Base-by-base conservation (phyloP, 2,888 invertebrate species). In the Polia nebulosa region DNA sequence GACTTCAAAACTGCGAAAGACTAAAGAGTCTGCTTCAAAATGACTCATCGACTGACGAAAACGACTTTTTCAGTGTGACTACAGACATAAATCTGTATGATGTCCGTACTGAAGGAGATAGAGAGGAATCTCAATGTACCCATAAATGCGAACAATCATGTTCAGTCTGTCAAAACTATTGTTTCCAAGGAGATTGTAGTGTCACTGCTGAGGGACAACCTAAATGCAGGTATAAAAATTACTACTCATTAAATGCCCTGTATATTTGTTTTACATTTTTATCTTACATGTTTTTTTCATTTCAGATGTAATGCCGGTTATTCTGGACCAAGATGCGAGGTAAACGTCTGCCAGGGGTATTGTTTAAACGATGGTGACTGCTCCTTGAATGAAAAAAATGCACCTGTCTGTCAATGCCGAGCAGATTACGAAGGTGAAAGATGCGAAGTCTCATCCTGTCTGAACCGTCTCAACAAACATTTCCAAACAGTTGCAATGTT, bases 381-480 rank as follows among this genome's bases (percentile, higher is more conserved):
- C 29, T 29, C 27, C 11, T 17, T 51, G 51, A 29, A n/a, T 29
- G 5, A 51, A 11, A n/a, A 51, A 5, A n/a, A n/a, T 2, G n/a
- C 17, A 17, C 17, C 51, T 27, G n/a, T n/a, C 9, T 51, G 51
- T 51, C 11, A 29, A 27, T 51, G 51, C n/a, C 17, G 8, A n/a
- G n/a, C 17, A 5, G 51, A 29, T 29, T 51, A 51, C 11, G 51
- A 51, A 51, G 51, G 51, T 15, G 27, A 27, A 11, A n/a, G 51
- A 27, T 51, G 51, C 17, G 51, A 27, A 27, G n/a, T 27, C n/a
- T n/a, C 51, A 9, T n/a, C 9, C 9, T 51, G 51, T 15, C n/a
- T 51, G n/a, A 27, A 51, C n/a, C 51, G 51, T 51, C 11, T 51
- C 27, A 51, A 51, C 17, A 51, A 51, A 51, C n/a, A 51, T 29